Percentiles rank a stretch among this genome's conserved stretches.
Evolutionary conservation across 1,140 invertebrate species (phyloP).

Genomic region (Odontomachus brunneus): DNA sequence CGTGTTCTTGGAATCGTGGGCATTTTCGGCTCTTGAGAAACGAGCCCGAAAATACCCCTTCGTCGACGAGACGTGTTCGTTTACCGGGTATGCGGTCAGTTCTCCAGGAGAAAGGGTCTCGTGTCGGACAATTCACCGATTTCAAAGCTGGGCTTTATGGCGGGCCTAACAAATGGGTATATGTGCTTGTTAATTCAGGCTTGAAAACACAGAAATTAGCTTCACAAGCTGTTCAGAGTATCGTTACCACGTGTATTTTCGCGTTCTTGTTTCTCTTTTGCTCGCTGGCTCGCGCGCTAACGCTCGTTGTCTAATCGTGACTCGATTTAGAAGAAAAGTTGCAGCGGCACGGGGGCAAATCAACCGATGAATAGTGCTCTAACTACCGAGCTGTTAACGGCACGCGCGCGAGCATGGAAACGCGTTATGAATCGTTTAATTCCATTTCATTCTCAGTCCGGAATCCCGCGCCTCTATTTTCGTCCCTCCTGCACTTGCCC

Average conservation of each 20-base stretch:
- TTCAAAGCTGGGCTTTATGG: neutral
- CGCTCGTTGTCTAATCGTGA: slow-evolving; percentile 46
- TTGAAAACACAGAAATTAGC: neutral
- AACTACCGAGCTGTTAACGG: slow-evolving; percentile 76
- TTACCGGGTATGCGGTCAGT: slow-evolving; percentile 10
- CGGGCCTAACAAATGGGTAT: neutral
- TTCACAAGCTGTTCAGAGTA: neutral
- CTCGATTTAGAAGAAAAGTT: slow-evolving; percentile 60
- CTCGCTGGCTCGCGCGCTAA: too few relatives aligned
- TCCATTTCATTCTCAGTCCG: slow-evolving; percentile 72
- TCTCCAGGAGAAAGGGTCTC: too few relatives aligned
- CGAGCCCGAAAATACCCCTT: slow-evolving; percentile 15
- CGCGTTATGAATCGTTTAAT: slow-evolving; percentile 79
- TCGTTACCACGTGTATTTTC: neutral
- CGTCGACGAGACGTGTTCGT: slow-evolving; percentile 16
- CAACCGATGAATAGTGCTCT: slow-evolving; percentile 74
- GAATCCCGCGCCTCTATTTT: slow-evolving; percentile 64
- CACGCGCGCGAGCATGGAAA: slow-evolving; percentile 68
- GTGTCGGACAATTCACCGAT: slow-evolving; percentile 8
- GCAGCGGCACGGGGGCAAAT: slow-evolving; percentile 29
- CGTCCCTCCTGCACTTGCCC: slow-evolving; percentile 53
- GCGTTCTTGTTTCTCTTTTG: neutral
- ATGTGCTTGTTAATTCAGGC: neutral
- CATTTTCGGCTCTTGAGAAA: slow-evolving; percentile 25
- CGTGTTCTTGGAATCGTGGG: neutral